phyloP scores from a whole-genome alignment of 2,797 vertebrate genomes.

The Phoebastria nigripes region DNA sequence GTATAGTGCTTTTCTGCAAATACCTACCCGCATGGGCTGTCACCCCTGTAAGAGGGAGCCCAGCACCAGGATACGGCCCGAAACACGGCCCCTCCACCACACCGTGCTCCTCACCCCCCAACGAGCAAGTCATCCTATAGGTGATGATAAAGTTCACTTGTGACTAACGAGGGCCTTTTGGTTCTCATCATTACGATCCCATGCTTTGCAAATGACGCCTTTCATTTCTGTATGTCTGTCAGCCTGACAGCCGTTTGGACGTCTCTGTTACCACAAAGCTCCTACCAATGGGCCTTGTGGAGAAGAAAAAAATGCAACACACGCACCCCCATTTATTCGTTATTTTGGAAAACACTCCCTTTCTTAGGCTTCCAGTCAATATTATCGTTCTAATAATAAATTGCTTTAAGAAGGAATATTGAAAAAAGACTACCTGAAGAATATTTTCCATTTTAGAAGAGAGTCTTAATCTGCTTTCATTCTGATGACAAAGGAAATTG shows the following conservation, averaged over 20 bases:
- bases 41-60: fast-evolving
- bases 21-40: neutral
- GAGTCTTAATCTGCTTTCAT: neutral
- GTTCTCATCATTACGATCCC: neutral
- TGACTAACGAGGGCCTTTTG: neutral
- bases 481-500: neutral
- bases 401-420: neutral
- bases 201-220: neutral
- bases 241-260: neutral
- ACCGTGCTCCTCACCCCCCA: fast-evolving
- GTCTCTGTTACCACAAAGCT: neutral
- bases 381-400: neutral
- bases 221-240: neutral
- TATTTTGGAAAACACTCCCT: neutral
- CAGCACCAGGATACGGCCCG: neutral
- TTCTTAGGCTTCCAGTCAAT: neutral
- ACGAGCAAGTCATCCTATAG: fast-evolving
- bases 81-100: fast-evolving
- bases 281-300: fast-evolving
- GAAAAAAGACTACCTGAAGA: neutral
- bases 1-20: neutral
- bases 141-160: neutral
- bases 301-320: neutral
- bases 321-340: neutral
- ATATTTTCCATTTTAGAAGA: neutral